A percentile compares a stretch with the other conserved stretches of the same genome.
These are phyloP conservation scores for Chelidonichthys spinosus DNA, from an alignment of 2,797 vertebrate genomes.

Conservation along the genomic window DNA sequence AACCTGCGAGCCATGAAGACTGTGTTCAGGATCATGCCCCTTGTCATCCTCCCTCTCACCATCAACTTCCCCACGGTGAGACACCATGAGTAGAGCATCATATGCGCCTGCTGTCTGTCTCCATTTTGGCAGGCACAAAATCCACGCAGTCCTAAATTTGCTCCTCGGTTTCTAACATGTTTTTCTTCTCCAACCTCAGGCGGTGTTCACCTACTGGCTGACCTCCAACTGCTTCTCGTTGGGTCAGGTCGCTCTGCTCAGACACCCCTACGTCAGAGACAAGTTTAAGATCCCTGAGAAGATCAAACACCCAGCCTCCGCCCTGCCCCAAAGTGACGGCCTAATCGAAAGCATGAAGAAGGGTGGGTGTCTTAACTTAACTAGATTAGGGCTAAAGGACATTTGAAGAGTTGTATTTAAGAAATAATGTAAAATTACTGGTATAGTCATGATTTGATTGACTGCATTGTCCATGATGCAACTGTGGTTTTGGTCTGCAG, in stretches of 20 bases:
- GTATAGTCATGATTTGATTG: neutral
- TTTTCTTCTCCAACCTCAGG: conserved; percentile 71
- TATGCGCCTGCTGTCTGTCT: neutral
- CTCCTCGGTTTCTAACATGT: neutral
- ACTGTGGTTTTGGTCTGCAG: conserved; percentile 69
- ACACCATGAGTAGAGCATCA: neutral
- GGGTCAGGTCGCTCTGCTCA: conserved; percentile 87
- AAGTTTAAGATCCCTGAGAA: conserved; percentile 84
- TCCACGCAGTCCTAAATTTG: neutral
- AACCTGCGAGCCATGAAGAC: conserved; percentile 89
- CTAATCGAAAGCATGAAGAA: conserved; percentile 85
- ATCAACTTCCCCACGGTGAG: conserved; percentile 91
- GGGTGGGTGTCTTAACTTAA: conserved; percentile 67
- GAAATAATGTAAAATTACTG: neutral
- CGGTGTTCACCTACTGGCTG: conserved; percentile 92
- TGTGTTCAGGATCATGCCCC: conserved; percentile 88
- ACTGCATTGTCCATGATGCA: conserved; percentile 6
- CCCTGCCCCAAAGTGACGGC: conserved; percentile 79
- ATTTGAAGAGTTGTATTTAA: neutral
- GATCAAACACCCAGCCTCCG: conserved; percentile 76
- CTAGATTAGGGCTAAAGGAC: too few species aligned
- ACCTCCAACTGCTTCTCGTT: conserved; percentile 92
- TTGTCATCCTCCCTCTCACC: conserved; percentile 89
- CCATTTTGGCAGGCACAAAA: too few species aligned
- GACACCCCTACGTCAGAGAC: conserved; percentile 81